Evolutionary conservation across 2,113 vertebrate species (phyloP).

Genomic region (Prolemur simus): DNA sequence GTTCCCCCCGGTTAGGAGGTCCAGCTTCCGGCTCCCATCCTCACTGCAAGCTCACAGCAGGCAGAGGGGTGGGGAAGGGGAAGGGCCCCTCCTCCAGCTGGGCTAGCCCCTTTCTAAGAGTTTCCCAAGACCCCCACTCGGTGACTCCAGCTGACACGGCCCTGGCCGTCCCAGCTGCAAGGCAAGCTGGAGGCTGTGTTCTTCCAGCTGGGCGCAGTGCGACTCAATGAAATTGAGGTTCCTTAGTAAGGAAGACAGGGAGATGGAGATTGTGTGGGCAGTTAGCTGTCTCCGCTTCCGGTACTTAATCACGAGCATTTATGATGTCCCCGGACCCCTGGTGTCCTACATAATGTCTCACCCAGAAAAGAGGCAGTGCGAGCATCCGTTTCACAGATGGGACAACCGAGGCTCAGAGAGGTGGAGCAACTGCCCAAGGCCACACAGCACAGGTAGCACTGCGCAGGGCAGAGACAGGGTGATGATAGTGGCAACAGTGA

Average conservation of each 20-base stretch:
- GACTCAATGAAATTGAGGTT: neutral
- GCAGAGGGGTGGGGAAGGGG: neutral
- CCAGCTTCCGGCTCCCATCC: neutral
- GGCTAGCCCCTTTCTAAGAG: no score
- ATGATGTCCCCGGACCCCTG: accelerated
- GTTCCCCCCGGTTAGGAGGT: accelerated
- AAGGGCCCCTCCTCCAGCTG: accelerated
- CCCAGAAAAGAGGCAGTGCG: neutral
- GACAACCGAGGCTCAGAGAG: neutral
- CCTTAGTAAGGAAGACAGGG: neutral
- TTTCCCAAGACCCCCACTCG: accelerated
- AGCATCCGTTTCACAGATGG: neutral
- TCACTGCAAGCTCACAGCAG: neutral
- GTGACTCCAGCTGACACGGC: neutral
- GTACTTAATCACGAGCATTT: accelerated
- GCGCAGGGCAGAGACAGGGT: neutral
- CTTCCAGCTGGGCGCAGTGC: accelerated
- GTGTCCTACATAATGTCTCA: accelerated
- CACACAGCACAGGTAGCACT: neutral
- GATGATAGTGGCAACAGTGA: neutral
- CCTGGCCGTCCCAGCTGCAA: neutral
- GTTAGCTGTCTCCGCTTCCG: neutral
- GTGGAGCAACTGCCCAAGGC: neutral
- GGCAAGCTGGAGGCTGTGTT: neutral
- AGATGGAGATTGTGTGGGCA: accelerated